Conservation (phyloP, 2,888 invertebrate species). For the Zeuzera pyrina region DNA sequence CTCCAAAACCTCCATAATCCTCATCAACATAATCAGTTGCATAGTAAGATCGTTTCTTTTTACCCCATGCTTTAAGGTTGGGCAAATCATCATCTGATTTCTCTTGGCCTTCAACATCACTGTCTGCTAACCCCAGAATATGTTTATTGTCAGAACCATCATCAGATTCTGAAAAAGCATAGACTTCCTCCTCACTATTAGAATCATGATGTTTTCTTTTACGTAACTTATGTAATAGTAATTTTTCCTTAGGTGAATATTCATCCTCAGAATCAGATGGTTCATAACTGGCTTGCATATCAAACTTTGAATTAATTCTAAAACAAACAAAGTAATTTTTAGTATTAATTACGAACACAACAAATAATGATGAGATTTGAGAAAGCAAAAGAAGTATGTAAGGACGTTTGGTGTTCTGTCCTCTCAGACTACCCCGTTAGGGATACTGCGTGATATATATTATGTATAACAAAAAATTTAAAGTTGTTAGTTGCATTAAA, state of each 20-base stretch:
- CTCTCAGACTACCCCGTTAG: too few species aligned
- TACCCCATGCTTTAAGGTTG: conserved; percentile 91
- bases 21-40: conserved; percentile 92
- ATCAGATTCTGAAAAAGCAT: conserved; percentile 71
- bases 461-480: too few species aligned
- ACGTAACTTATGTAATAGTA: conserved; percentile 74
- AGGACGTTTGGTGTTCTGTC: too few species aligned
- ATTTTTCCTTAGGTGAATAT: conserved; percentile 77
- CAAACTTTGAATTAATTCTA: conserved; percentile 53
- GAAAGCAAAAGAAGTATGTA: too few species aligned
- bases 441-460: too few species aligned
- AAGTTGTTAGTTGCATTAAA: too few species aligned
- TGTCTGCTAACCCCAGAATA: conserved; percentile 71
- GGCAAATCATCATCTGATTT: conserved; percentile 81
- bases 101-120: conserved; percentile 85
- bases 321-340: too few species aligned
- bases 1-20: conserved; percentile 82
- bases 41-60: conserved; percentile 84
- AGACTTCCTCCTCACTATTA: conserved; percentile 76
- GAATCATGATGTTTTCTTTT: conserved; percentile 65
- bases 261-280: conserved; percentile 82
- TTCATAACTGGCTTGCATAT: conserved; percentile 72
- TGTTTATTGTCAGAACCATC: conserved; percentile 55
- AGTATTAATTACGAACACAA: too few species aligned
- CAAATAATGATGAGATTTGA: too few species aligned